Evolutionary conservation across 2,888 invertebrate species (phyloP), one percentile per base, ranked within the genome.

Genomic region (Protodeltote pygarga): DNA sequence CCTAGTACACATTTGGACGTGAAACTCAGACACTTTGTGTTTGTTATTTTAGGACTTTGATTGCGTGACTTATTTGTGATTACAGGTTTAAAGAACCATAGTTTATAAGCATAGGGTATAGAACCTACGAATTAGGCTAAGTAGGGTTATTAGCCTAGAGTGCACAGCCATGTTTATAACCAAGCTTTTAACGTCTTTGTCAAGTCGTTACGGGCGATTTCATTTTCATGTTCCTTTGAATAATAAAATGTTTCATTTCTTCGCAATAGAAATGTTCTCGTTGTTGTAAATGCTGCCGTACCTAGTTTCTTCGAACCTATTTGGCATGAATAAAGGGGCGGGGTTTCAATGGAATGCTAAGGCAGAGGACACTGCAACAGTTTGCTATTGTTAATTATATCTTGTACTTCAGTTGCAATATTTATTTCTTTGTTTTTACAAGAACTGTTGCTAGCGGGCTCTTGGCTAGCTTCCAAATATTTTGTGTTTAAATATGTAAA

Each of bases 401-500:
- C 39, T 28, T 73, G 61, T 58, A 50, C 41, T 61, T 35, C 45
- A 29, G 11, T 47, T 48, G 50, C 29, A 48, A 62, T 52, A 65
- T 70, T 69, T 68, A 74, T 75, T 65, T 40, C 59, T 75, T 75
- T 72, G 65, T 78, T 62, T 71, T 65, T 49, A 54, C 27, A 38
- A 51, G 52, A 55, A 65, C 66, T 70, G 79, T 81, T 83, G 75
- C 81, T 72, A 79, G 52, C 75, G 59, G n/a, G 62, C 57, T 55
- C 33, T 62, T 85, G 87, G 87, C 84, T 10, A 19, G 5, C 4
- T 14, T 70, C 85, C 87, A 87, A 81, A 49, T 65, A 74, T 77
- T 79, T 75, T 55, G 58, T 57, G 59, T 77, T 77, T 72, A 67
- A 72, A 73, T 48, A 48, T 51, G 45, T 55, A 59, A 60, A 64